Evolutionary conservation across 2,797 vertebrate species (phyloP), one percentile per base, ranked within the genome.

Genomic region (Dromococcyx pavoninus): DNA sequence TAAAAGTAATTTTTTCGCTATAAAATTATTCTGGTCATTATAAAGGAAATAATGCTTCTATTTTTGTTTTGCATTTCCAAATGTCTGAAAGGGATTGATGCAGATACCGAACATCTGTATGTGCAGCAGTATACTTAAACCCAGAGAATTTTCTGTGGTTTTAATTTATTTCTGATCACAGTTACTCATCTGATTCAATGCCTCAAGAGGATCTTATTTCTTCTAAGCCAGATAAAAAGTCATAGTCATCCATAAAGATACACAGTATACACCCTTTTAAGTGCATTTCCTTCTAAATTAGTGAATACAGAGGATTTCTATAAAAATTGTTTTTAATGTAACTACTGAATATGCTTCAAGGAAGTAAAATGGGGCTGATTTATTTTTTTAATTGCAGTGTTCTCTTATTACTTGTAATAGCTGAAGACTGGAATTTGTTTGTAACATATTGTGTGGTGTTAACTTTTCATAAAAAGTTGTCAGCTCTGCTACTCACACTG

Each of bases 381-480:
- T 87, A 79, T 93, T 85, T 91, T 94, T 95, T 86, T 51, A 82
- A 86, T 84, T 88, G 81, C 33, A 37, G 13, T 79, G 78, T 94
- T 93, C 83, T 93, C 39, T 95, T 95, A 74, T 89, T 92, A 74
- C 86, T 94, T 95, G 86, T 96, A 89, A 80, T 77, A 94, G 86
- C 77, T 51, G 93, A 92, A 94, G 79, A 87, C 77, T 90, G 83
- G 88, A 91, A 87, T 93, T 94, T 72, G 44, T 94, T 94, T 93
- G 73, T 94, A 89, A 91, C 50, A 44, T 94, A 43, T 6, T 57
- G 23, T 85, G 65, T 77, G 50, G 58, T 89, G 70, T 91, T 91
- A 85, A 91, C 79, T 91, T 95, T 90, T 82, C 72, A 89, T 96
- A 91, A 93, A 95, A 93, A 91, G 44, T 96, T 94, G 71, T 46